Base-by-base conservation (phyloP, 2,113 vertebrate genomes). In the Puntigrus tetrazona region DNA sequence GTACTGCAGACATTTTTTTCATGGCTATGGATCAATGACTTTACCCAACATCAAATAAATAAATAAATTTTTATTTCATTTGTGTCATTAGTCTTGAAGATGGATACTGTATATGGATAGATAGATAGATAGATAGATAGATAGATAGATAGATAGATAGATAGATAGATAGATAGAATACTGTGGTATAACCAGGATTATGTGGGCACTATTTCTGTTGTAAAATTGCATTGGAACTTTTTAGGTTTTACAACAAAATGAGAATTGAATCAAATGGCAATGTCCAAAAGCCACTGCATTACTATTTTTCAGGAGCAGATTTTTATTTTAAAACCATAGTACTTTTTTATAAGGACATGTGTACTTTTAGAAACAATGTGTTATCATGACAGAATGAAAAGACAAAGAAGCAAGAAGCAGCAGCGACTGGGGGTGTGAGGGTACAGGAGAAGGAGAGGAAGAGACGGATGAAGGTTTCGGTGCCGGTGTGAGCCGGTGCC, bases 401-500 rank as follows among this genome's bases (percentile, higher is more conserved):
- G 38, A 69, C 75, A 20, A 27, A 80, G 80, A 57, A 79, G 80
- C 83, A 63, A 31, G 50, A 41, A 31, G 67, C 41, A 31, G 67
- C 41, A 61, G 22, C 18, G 34, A 31, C 38, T 43, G 47, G 16
- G 16, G 27, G 52, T 47, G 63, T 69, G n/a, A 57, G 47, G 69
- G 36, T 69, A 55, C 41, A 29, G 50, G 6, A 20, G 79, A 75
- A 45, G 22, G 50, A 84, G 72, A 69, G 78, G 70, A 81, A 77
- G 77, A 84, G 84, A 72, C 84, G 50, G 85, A 83, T 73, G 85
- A 83, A 59, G 81, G 74, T 67, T 76, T 77, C 1, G 31, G 38
- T 69, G 50, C 74, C 47, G 84, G 55, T 74, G 34, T 63, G 77
- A 85, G 84, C 27, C 31, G 52, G 55, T 85, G 84, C 78, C 84